A percentile compares a stretch with the other conserved stretches of the same genome.
phyloP scores from a whole-genome alignment of 2,113 vertebrate genomes.

The Odobenus rosmarus region DNA sequence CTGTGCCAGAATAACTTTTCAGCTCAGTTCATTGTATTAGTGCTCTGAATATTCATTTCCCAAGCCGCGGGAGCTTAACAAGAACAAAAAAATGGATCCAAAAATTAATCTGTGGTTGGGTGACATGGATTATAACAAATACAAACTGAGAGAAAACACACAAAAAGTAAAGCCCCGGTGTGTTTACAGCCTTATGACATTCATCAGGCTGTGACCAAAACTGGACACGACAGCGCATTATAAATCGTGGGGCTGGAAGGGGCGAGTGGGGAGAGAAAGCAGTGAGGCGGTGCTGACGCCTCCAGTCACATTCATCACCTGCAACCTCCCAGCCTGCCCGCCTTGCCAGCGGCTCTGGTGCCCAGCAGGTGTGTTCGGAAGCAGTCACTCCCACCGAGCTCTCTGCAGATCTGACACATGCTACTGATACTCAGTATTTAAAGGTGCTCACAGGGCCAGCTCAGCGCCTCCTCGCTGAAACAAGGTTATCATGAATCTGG shows the following conservation, averaged over 20 bases:
- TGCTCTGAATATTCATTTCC: constrained; percentile 44
- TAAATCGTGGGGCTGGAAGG: not conserved
- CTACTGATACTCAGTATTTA: not conserved
- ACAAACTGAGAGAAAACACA: constrained; percentile 17
- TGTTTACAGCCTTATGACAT: constrained; percentile 23
- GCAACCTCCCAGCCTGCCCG: not conserved
- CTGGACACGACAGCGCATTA: constrained; percentile 6
- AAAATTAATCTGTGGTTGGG: not conserved
- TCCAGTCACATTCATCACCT: not conserved
- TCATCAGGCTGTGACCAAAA: not conserved
- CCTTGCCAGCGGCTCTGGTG: not conserved
- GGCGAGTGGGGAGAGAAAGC: not conserved
- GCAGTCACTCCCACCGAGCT: not conserved
- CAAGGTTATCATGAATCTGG: not conserved
- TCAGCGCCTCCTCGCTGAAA: not conserved
- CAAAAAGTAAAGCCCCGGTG: constrained; percentile 15
- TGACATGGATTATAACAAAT: constrained; percentile 47
- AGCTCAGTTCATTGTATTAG: not conserved
- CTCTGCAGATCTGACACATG: not conserved
- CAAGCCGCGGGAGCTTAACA: constrained; percentile 53
- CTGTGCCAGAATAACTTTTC: constrained; percentile 41
- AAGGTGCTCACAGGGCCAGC: not conserved
- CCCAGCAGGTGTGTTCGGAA: not conserved
- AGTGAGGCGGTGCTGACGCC: not conserved
- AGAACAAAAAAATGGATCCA: not conserved